A percentile compares a stretch with the other conserved stretches of the same genome.
Conservation (phyloP, 2,888 invertebrate species). For the Rhagium mordax region DNA sequence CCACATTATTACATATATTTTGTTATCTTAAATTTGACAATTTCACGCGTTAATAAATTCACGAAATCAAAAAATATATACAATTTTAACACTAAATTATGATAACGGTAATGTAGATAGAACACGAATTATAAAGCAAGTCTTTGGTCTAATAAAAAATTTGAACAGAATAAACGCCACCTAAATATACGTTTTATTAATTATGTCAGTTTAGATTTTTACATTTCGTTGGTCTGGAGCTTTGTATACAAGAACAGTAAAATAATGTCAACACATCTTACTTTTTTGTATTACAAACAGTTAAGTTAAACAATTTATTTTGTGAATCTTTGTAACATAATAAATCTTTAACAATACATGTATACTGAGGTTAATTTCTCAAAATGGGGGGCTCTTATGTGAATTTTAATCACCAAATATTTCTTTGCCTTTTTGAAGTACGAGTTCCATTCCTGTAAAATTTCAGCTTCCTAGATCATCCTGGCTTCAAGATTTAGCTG, state of each 20-base stretch:
- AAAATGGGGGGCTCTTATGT: too few relatives aligned
- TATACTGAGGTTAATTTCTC: too few relatives aligned
- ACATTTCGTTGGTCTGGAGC: background rate
- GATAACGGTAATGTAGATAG: constrained; percentile 45
- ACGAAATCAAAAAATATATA: constrained; percentile 46
- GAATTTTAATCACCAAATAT: too few relatives aligned
- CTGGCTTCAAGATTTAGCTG: too few relatives aligned
- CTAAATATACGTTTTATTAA: constrained; percentile 3
- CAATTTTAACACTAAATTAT: constrained; percentile 52
- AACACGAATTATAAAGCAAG: constrained; percentile 45
- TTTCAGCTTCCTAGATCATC: too few relatives aligned
- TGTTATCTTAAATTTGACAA: constrained; percentile 43
- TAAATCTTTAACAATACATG: too few relatives aligned
- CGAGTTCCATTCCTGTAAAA: too few relatives aligned
- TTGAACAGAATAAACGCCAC: constrained; percentile 15
- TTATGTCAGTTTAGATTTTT: constrained; percentile 14
- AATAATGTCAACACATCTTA: background rate
- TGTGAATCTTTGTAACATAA: too few relatives aligned
- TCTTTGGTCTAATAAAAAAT: background rate
- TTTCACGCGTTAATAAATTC: constrained; percentile 46
- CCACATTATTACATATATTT: constrained; percentile 39
- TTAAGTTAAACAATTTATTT: too few relatives aligned
- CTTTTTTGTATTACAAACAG: too few relatives aligned
- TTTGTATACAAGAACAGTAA: background rate
- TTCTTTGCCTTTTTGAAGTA: too few relatives aligned